Percentiles rank a stretch among this genome's conserved stretches.
These are phyloP conservation scores for Fistularia commersonii DNA, from an alignment of 2,797 vertebrate species.

Conservation along the genomic window DNA sequence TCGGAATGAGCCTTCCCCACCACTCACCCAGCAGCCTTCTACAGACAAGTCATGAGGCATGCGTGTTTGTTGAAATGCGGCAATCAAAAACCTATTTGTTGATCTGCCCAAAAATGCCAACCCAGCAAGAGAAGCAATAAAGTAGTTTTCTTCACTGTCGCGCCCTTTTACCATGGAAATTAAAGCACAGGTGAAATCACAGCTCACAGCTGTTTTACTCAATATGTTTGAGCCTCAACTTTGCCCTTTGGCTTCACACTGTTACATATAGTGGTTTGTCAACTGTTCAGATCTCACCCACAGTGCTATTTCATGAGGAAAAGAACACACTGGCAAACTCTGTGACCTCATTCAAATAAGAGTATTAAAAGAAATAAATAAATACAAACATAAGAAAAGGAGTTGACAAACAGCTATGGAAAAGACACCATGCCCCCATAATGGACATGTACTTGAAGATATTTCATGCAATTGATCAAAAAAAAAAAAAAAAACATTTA, in stretches of 20 bases:
- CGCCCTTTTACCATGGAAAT: constrained; percentile 10
- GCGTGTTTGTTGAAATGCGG: constrained; percentile 25
- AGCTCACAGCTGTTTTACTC: constrained; percentile 18
- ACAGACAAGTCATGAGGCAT: constrained; percentile 44
- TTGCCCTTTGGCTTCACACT: constrained; percentile 5
- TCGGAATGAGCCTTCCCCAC: constrained; percentile 49
- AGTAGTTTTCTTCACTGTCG: constrained; percentile 12
- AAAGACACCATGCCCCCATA: too few relatives aligned
- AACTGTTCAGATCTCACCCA: constrained; percentile 1
- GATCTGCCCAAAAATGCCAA: constrained; percentile 17
- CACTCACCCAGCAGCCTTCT: constrained; percentile 55
- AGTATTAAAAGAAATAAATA: too few relatives aligned
- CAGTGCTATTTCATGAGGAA: not conserved
- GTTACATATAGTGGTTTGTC: not conserved
- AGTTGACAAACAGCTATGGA: too few relatives aligned
- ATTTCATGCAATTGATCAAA: too few relatives aligned
- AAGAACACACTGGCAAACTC: too few relatives aligned
- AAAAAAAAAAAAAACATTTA: too few relatives aligned
- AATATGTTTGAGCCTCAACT: constrained; percentile 9
- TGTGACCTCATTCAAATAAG: too few relatives aligned
- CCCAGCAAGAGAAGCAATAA: constrained; percentile 9
- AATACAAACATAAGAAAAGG: too few relatives aligned
- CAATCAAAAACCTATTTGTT: constrained; percentile 35
- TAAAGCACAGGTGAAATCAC: constrained; percentile 13
- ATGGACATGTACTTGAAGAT: too few relatives aligned